These are phyloP conservation scores for Spheniscus humboldti DNA, from an alignment of 2,797 vertebrate genomes.

Conservation along the genomic window DNA sequence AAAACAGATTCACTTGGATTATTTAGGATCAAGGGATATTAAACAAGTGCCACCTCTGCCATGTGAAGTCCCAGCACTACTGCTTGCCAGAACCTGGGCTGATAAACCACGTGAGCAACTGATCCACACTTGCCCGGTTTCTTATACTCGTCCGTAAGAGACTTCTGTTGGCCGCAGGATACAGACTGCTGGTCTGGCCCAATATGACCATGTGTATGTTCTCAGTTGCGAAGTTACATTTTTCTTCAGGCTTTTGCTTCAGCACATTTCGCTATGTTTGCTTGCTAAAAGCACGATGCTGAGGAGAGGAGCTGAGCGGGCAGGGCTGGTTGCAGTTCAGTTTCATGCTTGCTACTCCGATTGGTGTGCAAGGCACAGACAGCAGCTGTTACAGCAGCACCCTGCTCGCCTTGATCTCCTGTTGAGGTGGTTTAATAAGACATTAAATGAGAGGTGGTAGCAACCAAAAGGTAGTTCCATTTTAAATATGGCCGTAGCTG, in stretches of 20 bases:
- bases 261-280: fast-evolving
- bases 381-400: background rate
- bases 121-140: background rate
- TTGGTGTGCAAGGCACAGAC: fast-evolving
- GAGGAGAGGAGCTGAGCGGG: fast-evolving
- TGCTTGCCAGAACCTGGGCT: background rate
- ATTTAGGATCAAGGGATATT: background rate
- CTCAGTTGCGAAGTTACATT: background rate
- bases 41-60: background rate
- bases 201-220: fast-evolving
- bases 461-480: background rate
- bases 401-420: background rate
- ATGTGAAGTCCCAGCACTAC: background rate
- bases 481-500: background rate
- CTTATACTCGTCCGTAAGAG: fast-evolving
- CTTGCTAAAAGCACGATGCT: background rate
- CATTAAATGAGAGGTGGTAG: background rate
- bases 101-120: fast-evolving
- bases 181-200: background rate
- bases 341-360: background rate
- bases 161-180: background rate
- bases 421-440: background rate
- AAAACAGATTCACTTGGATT: background rate
- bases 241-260: background rate
- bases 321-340: background rate